Base-by-base conservation (phyloP, 2,797 vertebrate genomes). In the Sparidentex hasta region DNA sequence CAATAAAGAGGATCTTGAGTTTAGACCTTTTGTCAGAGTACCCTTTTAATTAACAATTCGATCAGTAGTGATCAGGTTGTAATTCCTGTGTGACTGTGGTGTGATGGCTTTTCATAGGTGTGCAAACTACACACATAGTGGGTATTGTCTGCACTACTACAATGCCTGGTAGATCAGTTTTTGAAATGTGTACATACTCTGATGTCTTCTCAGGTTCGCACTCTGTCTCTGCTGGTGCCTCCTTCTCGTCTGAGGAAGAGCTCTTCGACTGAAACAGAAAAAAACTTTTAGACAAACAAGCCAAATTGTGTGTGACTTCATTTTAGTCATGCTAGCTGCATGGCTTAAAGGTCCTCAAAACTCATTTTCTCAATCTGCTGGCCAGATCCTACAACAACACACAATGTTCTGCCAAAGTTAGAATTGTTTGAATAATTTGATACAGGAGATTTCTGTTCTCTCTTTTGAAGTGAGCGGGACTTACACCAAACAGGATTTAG, bases 121-220 rank as follows among this genome's bases (percentile, higher is more conserved):
- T 33, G 3, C 12, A 20, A 13, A 70, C 52, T 51, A 16, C 33
- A 29, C 27, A 21, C 29, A 43, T 7, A 23, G 11, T 57, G 13
- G 62, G n/a, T 27, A 56, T 68, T 55, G 20, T 54, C 23, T 47
- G 23, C 5, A 33, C 11, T 12, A 25, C 29, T 56, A 29, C 9
- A 33, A 23, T 17, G 11, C 1, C 11, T 7, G 25, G 25, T 8
- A 51, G 29, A 65, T 62, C 12, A 41, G 1, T 44, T 1, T 4
- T 29, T 25, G 62, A 21, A 1, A 41, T 2, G 4, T 67, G 2
- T 64, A 96, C 97, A 14, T 96, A 99, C 97, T 96, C 96, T 11
- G 96, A 93, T 88, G 96, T 95, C 88, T 97, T 97, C 82, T 98
- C 96, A 2, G 95, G 92, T 88, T 97, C 95, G 25, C 94, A 88